Conservation (phyloP, 30 jellyfish, hydroid and myxozoan species). For the Clytia hemisphaerica region DNA sequence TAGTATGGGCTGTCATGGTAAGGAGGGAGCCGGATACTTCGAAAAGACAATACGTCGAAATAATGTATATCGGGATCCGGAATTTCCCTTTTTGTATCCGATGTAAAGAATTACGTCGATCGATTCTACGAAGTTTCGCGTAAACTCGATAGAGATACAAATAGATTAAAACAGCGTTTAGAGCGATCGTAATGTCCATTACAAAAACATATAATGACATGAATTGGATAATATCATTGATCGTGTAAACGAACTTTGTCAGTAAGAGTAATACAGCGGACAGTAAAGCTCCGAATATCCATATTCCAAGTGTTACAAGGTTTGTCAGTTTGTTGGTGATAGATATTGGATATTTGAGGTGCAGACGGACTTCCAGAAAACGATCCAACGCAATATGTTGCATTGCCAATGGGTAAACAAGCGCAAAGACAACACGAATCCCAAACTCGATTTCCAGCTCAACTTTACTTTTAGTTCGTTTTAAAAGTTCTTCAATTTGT, state of each 20-base stretch:
- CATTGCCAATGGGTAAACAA: background rate
- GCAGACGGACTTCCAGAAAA: conserved; percentile 1
- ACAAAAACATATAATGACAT: background rate
- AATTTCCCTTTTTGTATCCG: too few relatives aligned
- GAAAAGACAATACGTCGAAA: background rate
- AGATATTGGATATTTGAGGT: background rate
- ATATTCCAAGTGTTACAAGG: background rate
- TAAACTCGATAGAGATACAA: background rate
- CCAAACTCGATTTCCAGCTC: background rate
- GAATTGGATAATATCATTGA: background rate
- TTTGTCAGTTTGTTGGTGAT: background rate
- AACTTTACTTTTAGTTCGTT: background rate
- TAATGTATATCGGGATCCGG: background rate
- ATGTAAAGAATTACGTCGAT: background rate
- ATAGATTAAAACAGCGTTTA: background rate
- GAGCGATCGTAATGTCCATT: background rate
- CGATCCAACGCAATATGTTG: conserved; percentile 20
- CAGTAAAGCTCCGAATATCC: background rate
- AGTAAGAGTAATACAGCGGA: background rate
- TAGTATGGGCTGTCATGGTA: background rate
- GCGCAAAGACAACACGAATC: background rate
- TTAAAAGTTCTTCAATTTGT: background rate
- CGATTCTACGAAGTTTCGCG: background rate
- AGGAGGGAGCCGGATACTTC: conserved; percentile 3
- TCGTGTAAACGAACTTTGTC: background rate